Conservation (phyloP, 1,140 invertebrate species). For the Lanistes nyassanus region DNA sequence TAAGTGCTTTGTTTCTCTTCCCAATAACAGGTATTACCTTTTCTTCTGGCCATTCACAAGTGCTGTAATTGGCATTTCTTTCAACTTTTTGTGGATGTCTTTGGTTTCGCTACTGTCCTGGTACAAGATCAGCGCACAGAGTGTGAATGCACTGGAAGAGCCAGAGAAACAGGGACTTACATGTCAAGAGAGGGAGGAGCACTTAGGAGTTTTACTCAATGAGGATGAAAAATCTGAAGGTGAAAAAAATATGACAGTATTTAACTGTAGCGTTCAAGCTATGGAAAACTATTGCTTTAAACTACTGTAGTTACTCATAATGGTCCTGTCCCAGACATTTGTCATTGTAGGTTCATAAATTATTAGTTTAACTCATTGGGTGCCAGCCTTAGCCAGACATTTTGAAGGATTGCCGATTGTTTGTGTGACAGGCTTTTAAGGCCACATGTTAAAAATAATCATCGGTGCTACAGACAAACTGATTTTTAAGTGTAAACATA, state of each 20-base stretch:
- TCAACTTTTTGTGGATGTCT: conserved; percentile 18
- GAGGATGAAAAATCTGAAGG: background rate
- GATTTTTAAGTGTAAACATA: too few species aligned
- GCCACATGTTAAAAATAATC: too few species aligned
- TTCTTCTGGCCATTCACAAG: conserved; percentile 21
- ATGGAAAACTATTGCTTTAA: too few species aligned
- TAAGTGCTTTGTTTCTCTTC: background rate
- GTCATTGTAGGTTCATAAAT: too few species aligned
- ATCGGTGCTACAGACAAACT: too few species aligned
- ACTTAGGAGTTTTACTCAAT: background rate
- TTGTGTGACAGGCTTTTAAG: too few species aligned
- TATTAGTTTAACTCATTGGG: too few species aligned
- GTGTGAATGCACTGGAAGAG: background rate
- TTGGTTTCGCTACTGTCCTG: background rate
- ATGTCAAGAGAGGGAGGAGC: background rate
- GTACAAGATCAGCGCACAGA: conserved; percentile 7
- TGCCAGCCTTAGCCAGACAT: too few species aligned
- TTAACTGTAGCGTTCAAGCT: too few species aligned
- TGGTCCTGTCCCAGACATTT: too few species aligned
- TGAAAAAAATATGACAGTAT: background rate
- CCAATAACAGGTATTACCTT: conserved; percentile 20
- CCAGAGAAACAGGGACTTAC: background rate
- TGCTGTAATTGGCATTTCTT: conserved; percentile 1
- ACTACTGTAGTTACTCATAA: too few species aligned
- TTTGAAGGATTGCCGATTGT: too few species aligned